phyloP scores from a whole-genome alignment of 2,797 vertebrate genomes.

The Triplophysa bombifrons region DNA sequence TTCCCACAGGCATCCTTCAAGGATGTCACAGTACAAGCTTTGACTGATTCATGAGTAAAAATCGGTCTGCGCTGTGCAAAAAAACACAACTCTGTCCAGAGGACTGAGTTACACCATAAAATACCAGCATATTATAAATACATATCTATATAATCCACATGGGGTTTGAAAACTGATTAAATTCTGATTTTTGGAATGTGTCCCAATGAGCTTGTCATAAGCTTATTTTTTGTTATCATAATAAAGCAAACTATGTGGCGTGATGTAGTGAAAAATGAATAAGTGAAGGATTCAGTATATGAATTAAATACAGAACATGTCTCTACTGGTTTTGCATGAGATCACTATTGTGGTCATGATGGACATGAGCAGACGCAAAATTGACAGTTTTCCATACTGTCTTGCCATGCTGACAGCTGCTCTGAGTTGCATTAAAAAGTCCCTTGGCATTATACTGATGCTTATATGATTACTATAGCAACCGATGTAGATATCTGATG shows the following conservation, averaged over 20 bases:
- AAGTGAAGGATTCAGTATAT: neutral
- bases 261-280: neutral
- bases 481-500: neutral
- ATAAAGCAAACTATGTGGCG: neutral
- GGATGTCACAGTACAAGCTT: constrained; percentile 31
- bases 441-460: neutral
- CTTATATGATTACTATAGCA: neutral
- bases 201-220: too few species aligned
- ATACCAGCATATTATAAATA: neutral
- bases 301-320: neutral
- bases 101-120: constrained; percentile 9
- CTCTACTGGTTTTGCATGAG: neutral
- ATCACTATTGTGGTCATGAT: neutral
- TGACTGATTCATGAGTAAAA: constrained; percentile 37
- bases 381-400: neutral
- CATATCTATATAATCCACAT: too few species aligned
- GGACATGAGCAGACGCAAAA: neutral
- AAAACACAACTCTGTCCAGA: constrained; percentile 11
- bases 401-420: neutral
- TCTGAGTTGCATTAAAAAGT: neutral
- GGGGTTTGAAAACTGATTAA: too few species aligned
- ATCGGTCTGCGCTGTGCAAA: constrained; percentile 24
- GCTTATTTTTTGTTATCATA: neutral
- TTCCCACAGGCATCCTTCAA: constrained; percentile 35
- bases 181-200: too few species aligned